phyloP scores from a whole-genome alignment of 2,888 invertebrate species.

The Phymatocera aterrima region DNA sequence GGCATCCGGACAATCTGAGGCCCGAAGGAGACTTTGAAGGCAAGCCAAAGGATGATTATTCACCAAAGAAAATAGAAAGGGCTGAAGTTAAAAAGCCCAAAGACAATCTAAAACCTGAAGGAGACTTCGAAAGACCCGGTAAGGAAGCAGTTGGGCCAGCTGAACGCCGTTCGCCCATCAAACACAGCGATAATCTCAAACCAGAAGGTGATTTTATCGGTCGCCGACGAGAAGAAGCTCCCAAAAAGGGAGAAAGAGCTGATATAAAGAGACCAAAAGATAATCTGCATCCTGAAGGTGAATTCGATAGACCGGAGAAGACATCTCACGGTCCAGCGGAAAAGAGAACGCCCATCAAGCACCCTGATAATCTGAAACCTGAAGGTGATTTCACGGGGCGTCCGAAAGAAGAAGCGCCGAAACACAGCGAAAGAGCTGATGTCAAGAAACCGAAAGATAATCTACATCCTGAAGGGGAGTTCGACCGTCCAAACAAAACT shows the following conservation, averaged over 20 bases:
- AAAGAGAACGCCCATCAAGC: constrained; percentile 75
- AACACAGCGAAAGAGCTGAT: constrained; percentile 57
- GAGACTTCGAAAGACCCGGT: constrained; percentile 70
- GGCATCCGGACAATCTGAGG: constrained; percentile 78
- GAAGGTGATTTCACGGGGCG: constrained; percentile 77
- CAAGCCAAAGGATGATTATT: constrained; percentile 68
- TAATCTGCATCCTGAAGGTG: constrained; percentile 76
- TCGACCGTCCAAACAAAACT: constrained; percentile 76
- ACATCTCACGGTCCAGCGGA: constrained; percentile 71
- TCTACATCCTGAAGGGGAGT: constrained; percentile 78
- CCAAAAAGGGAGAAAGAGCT: constrained; percentile 69
- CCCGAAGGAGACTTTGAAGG: constrained; percentile 65
- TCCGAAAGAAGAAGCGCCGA: constrained; percentile 75
- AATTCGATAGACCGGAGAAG: constrained; percentile 73
- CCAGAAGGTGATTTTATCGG: constrained; percentile 77
- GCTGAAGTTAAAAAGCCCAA: constrained; percentile 65
- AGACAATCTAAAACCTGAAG: constrained; percentile 72
- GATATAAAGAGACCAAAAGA: constrained; percentile 70
- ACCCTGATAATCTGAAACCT: constrained; percentile 78
- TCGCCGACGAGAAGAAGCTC: constrained; percentile 61
- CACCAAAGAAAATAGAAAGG: constrained; percentile 62
- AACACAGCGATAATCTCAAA: constrained; percentile 76
- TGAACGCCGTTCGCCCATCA: constrained; percentile 69
- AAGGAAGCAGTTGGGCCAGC: constrained; percentile 62
- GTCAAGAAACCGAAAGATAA: constrained; percentile 77